phyloP scores from a whole-genome alignment of 2,113 vertebrate genomes.

The Noturus placidus region DNA sequence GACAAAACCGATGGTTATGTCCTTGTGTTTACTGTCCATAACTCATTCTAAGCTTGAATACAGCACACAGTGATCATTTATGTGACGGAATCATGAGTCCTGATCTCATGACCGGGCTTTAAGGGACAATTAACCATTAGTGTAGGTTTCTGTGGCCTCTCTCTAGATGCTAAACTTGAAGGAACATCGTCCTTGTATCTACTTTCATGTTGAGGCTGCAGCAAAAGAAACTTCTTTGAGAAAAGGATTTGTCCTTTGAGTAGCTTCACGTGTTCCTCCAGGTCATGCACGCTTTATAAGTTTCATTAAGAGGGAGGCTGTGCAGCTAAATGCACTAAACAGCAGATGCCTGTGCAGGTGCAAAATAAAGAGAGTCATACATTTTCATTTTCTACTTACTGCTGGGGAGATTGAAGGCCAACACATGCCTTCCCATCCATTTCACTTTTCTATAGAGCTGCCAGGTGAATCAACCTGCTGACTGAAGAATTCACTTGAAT shows the following conservation, averaged over 20 bases:
- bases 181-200: background rate
- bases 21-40: background rate
- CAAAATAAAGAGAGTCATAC: conserved; percentile 13
- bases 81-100: conserved; percentile 47
- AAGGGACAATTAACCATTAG: background rate
- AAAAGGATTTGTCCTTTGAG: background rate
- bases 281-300: background rate
- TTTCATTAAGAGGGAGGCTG: background rate
- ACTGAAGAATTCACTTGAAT: background rate
- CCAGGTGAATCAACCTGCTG: background rate
- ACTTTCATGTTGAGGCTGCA: background rate
- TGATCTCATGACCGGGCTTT: background rate
- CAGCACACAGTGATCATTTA: background rate
- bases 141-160: background rate
- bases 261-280: background rate
- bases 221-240: background rate
- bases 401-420: conserved; percentile 1
- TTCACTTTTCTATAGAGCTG: background rate
- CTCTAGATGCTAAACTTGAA: background rate
- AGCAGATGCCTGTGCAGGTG: conserved; percentile 17
- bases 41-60: background rate
- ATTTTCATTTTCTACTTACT: conserved; percentile 10
- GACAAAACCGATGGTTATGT: background rate
- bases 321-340: conserved; percentile 15
- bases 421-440: background rate